phyloP scores from a whole-genome alignment of 1,140 invertebrate genomes.

The Ceratina calcarata region DNA sequence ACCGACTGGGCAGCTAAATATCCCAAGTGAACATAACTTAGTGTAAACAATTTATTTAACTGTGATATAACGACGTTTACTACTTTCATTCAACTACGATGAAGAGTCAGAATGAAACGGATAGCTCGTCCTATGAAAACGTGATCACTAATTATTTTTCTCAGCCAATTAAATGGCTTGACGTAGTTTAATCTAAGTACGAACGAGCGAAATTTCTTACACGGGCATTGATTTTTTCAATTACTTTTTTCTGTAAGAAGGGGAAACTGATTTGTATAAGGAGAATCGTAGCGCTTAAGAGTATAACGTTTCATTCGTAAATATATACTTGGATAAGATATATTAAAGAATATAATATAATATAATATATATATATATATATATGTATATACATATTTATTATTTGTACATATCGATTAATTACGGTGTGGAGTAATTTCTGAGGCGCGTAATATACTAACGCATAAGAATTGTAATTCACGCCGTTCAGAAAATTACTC shows the following conservation, averaged over 20 bases:
- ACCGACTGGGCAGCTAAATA: slow-evolving; percentile 86
- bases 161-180: too few relatives aligned
- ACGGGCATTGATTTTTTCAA: background rate
- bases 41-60: slow-evolving; percentile 41
- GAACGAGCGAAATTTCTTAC: too few relatives aligned
- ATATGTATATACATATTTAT: slow-evolving; percentile 55
- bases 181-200: too few relatives aligned
- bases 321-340: slow-evolving; percentile 45
- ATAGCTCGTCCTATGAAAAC: background rate
- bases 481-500: slow-evolving; percentile 23
- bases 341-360: slow-evolving; percentile 48
- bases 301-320: slow-evolving; percentile 32
- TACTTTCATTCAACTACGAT: slow-evolving; percentile 42
- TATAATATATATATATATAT: slow-evolving; percentile 33
- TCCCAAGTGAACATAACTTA: slow-evolving; percentile 69
- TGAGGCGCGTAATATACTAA: slow-evolving; percentile 10
- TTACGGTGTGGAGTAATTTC: slow-evolving; percentile 43
- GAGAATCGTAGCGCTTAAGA: slow-evolving; percentile 24
- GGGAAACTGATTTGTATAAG: slow-evolving; percentile 1
- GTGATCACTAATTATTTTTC: slow-evolving; percentile 27
- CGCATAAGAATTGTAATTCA: slow-evolving; percentile 11
- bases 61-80: slow-evolving; percentile 61
- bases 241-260: background rate
- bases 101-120: background rate
- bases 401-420: slow-evolving; percentile 66